Conservation (phyloP, 53 echinoderm and acorn worm species). For the Arbacia lixula region DNA sequence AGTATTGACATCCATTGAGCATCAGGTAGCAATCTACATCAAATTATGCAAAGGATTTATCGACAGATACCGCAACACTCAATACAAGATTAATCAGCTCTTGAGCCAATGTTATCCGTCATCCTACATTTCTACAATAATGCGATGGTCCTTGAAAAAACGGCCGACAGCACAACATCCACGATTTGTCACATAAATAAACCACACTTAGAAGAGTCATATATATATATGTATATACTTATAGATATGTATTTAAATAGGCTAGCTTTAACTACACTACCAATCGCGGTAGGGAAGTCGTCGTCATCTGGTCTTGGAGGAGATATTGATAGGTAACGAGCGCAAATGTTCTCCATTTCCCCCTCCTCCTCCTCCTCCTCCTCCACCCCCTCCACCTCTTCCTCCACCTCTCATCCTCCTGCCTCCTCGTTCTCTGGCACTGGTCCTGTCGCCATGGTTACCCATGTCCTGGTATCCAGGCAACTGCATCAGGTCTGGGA, state of each 20-base stretch:
- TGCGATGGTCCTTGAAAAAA: no score
- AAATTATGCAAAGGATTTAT: no score
- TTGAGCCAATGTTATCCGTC: no score
- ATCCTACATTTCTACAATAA: no score
- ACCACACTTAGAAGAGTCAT: constrained; percentile 13
- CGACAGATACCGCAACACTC: no score
- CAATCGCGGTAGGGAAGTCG: constrained; percentile 21
- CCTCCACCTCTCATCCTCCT: no score
- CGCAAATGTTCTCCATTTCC: constrained; percentile 36
- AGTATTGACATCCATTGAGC: no score
- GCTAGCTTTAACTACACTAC: constrained; percentile 19
- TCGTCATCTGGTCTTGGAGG: constrained; percentile 58
- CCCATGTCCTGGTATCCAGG: constrained; percentile 19
- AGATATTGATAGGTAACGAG: constrained; percentile 47
- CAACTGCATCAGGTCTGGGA: constrained; percentile 35
- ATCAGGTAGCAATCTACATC: no score
- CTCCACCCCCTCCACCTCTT: neutral
- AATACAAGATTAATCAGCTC: no score
- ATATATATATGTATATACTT: constrained; percentile 14
- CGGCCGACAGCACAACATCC: no score
- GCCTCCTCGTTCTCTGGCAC: neutral
- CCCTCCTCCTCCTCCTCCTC: neutral
- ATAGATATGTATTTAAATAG: neutral
- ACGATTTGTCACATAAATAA: constrained; percentile 37
- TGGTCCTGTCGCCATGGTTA: neutral